Evolutionary conservation across 2,113 vertebrate genomes (phyloP), one percentile per base, ranked within the genome.

Genomic region (Asarcornis scutulata): DNA sequence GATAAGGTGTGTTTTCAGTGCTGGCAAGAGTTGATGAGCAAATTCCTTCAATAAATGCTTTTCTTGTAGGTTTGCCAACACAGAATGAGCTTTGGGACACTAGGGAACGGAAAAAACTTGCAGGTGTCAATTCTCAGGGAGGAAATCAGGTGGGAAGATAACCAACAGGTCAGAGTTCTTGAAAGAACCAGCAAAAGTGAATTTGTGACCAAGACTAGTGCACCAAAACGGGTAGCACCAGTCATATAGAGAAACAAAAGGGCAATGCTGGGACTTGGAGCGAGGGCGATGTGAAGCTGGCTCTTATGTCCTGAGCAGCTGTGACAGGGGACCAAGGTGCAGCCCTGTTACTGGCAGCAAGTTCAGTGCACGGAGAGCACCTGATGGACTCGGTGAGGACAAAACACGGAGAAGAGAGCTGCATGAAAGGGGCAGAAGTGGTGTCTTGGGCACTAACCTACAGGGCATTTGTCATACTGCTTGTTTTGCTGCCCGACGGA

Each of bases 21-120:
- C 84, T 75, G 83, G 85, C 74, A 59, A 88, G 79, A 32, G 56
- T 48, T 63, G 90, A 72, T 94, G 91, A 94, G 73, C 71, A 89
- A 95, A 93, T 95, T 95, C 86, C 63, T 93, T 91, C 64, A 75
- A 81, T 77, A 93, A 95, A 94, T 95, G 85, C 36, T 86, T 84
- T 72, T 78, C 78, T 89, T 96, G 59, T 89, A 56, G 46, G 7
- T 60, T 91, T 95, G 91, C 96, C 93, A 96, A 44, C 36, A 40
- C 59, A 50, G 46, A 80, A 66, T 44, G 88, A 93, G 63, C 20
- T 75, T 55, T 91, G 68, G 77, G 91, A 86, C 8, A 4, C 26
- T 44, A 88, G 79, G 52, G 67, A 79, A 77, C 64, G 87, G 42
- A 89, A 96, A 72, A 83, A 72, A 21, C 46, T 84, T 95, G 50